Percentiles rank a stretch among this genome's conserved stretches.
Conservation (phyloP, 2,888 invertebrate genomes). For the Lepidonotus clava region DNA sequence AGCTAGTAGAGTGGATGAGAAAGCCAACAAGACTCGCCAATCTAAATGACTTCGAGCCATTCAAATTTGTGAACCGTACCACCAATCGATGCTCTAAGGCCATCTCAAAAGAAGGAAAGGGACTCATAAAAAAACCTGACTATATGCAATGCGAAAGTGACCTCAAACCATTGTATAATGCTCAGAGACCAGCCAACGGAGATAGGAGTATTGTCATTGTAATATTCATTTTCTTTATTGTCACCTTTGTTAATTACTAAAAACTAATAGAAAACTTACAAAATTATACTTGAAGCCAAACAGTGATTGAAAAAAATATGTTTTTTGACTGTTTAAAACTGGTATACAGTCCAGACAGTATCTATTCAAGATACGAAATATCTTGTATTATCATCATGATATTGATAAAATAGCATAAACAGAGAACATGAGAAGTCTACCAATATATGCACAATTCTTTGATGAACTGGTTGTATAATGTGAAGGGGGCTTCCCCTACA, state of each 20-base stretch:
- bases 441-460: no score
- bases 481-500: no score
- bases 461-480: no score
- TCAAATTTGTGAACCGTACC: constrained; percentile 66
- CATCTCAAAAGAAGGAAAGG: neutral
- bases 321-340: no score
- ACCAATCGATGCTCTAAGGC: neutral
- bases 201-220: neutral
- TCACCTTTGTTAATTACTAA: neutral
- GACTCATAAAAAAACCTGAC: neutral
- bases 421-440: no score
- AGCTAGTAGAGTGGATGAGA: constrained; percentile 74
- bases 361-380: no score
- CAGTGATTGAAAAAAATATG: no score
- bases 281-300: no score
- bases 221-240: neutral
- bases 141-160: neutral
- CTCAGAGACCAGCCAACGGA: neutral
- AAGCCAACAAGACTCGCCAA: constrained; percentile 69
- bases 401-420: no score
- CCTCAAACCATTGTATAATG: neutral
- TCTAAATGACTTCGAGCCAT: constrained; percentile 69
- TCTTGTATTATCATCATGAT: no score
- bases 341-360: no score
- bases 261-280: no score